A percentile compares a stretch with the other conserved stretches of the same genome.
Conservation (phyloP, 2,113 vertebrate genomes). For the human region GRCh38 chr3:96189001-96189500, state of each 20-base stretch:
- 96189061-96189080: neutral
- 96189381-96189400: neutral
- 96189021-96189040: neutral
- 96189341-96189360: neutral
- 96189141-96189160: neutral
- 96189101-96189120: neutral
- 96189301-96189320: neutral
- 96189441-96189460: neutral
- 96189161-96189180: neutral
- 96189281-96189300: neutral
- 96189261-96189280: neutral
- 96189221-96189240: neutral
- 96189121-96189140: neutral
- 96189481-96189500: neutral
- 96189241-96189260: neutral
- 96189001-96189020: neutral
- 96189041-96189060: neutral
- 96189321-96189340: neutral
- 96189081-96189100: neutral
- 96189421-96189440: neutral
- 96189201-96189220: neutral
- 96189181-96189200: neutral
- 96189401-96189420: neutral
- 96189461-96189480: neutral
- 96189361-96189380: neutral